Evolutionary conservation across 2,113 vertebrate species (phyloP), one percentile per base, ranked within the genome.

Genomic region (Heteronetta atricapilla): DNA sequence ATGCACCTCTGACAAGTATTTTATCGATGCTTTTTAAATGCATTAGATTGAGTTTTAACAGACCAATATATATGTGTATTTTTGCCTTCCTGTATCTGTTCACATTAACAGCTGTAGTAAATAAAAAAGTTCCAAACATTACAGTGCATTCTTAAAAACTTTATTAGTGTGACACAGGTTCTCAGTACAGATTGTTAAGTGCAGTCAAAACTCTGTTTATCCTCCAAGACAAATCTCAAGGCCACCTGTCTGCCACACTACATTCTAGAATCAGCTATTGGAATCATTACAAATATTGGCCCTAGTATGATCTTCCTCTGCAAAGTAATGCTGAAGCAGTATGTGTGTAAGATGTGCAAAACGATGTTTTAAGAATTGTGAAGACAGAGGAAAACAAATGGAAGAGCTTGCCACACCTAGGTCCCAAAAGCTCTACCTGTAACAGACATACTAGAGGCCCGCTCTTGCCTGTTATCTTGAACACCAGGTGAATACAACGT

Each of bases 111-210:
- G 78, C 20, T 38, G 42, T 3, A 59, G 63, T 19, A 21, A 46
- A 26, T 10, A 21, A n/a, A 48, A 44, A n/a, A 48, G 48, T n/a
- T 13, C 42, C 21, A 5, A 87, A 74, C 13, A 6, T 21, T 53
- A 6, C 6, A 13, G 28, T 40, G 72, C 63, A 75, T 68, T 78
- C 68, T 77, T 86, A 86, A 85, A 92, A 93, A 93, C 78, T 95
- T 94, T 92, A 95, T 92, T 97, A 94, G 74, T 95, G 90, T 88
- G 91, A 84, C 87, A 93, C 34, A 89, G 63, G 86, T 82, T 90
- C 58, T 91, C 64, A 19, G 86, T 46, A 78, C 83, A 89, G 77
- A 73, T 86, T 82, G 91, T 28, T 1, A 23, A 86, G 83, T 33
- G 89, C 73, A 93, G 91, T 80, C 76, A 59, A 1, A 16, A 87